Percentiles rank a stretch among this genome's conserved stretches.
Evolutionary conservation across 2,113 vertebrate genomes (phyloP).

Genomic region (Ovis canadensis): DNA sequence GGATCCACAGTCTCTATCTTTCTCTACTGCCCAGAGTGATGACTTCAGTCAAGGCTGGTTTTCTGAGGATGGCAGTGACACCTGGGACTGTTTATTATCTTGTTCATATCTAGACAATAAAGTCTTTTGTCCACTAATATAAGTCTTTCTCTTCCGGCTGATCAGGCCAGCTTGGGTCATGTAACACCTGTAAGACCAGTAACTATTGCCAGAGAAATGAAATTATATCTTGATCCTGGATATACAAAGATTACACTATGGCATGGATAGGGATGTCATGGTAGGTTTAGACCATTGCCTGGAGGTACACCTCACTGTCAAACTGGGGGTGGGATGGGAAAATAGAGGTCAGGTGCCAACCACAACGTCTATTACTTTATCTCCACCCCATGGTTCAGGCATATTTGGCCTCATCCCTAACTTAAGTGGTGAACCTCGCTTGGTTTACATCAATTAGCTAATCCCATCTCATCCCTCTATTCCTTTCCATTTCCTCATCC

Average conservation of each 20-base stretch:
- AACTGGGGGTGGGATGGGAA: not conserved
- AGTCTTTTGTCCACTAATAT: not conserved
- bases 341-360: not conserved
- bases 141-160: not conserved
- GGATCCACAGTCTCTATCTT: not conserved
- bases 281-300: not conserved
- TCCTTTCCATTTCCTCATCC: not conserved
- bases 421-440: not conserved
- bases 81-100: not conserved
- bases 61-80: not conserved
- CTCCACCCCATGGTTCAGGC: not conserved
- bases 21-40: not conserved
- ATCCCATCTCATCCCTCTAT: not conserved
- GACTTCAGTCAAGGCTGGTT: not conserved
- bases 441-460: not conserved
- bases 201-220: not conserved
- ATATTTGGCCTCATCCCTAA: not conserved
- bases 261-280: not conserved
- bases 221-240: not conserved
- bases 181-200: not conserved
- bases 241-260: not conserved
- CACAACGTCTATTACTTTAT: not conserved
- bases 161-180: not conserved
- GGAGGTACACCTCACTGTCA: not conserved
- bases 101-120: not conserved